Evolutionary conservation across 2,113 vertebrate genomes (phyloP), one percentile per base, ranked within the genome.

Genomic region (Sitta europaea): DNA sequence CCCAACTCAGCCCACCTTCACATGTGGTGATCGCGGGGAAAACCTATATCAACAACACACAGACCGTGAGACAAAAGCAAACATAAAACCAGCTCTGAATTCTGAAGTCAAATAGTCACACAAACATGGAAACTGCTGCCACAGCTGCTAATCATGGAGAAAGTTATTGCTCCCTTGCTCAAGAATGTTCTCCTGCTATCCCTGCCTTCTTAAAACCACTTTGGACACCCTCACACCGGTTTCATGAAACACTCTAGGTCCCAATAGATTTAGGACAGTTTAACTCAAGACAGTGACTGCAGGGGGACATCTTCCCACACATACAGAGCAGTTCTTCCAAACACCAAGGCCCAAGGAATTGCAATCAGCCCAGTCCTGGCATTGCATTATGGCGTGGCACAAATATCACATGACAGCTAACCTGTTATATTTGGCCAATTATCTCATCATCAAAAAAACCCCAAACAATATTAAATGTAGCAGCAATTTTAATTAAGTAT

Each of bases 311-410:
- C 31, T 57, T 78, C n/a, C 14, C 33, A 68, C 14, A 50, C 2
- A 1, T 12, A 36, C 55, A 71, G 33, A 83, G 5, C 10, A 61
- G 14, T 53, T 48, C 68, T 57, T 55, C 51, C 36, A 62, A 21
- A 76, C 21, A 29, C 31, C 2, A 11, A 83, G 22, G 51, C n/a
- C 61, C 1, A 4, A 63, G n/a, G 25, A 20, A 42, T 45, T 1
- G 0, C 1, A 0, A 24, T 24, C 36, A 88, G 43, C 14, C 36
- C 0, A 0, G 15, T 88, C 50, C 23, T 15, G 31, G 9, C 5
- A 5, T 33, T 51, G 27, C 43, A 35, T 25, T 2, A 2, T 12
- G 19, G 27, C 38, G 53, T 0, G 0, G 47, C 28, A 75, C 3
- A 3, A 31, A 35, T 8, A 24, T 35, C 35, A 58, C 13, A 12